phyloP scores from a whole-genome alignment of 1,140 invertebrate species.

The Atta colombica region DNA sequence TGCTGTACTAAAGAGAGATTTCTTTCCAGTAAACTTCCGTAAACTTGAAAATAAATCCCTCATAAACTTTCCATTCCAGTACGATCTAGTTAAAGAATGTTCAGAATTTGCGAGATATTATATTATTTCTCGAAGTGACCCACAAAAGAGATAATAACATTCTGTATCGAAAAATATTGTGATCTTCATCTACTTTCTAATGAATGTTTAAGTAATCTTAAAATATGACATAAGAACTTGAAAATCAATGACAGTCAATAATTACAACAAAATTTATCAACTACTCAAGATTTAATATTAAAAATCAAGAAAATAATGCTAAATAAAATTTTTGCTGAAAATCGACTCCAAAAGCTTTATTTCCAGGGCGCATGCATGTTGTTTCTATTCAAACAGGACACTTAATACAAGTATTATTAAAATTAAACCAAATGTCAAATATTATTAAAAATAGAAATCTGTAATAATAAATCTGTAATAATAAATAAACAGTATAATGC shows the following conservation, averaged over 20 bases:
- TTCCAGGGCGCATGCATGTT: too few species aligned
- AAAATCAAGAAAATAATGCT: neutral
- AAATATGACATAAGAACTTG: neutral
- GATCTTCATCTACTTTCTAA: neutral
- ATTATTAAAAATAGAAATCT: neutral
- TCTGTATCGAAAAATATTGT: neutral
- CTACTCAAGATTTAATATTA: neutral
- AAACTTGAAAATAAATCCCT: slow-evolving; percentile 36
- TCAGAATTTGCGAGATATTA: slow-evolving; percentile 34
- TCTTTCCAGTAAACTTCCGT: neutral
- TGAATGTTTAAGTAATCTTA: neutral
- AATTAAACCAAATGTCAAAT: neutral
- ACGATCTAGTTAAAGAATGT: slow-evolving; percentile 24
- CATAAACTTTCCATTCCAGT: neutral
- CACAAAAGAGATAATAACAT: slow-evolving; percentile 24
- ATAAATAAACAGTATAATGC: too few species aligned
- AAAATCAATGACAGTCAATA: neutral
- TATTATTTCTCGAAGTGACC: slow-evolving; percentile 23
- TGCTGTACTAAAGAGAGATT: neutral
- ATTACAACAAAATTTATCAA: neutral
- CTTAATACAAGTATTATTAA: neutral
- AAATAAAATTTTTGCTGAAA: neutral
- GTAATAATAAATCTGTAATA: too few species aligned
- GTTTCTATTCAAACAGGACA: too few species aligned
- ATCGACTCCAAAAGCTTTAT: too few species aligned